phyloP scores from a whole-genome alignment of 2,797 vertebrate species.

The Sebastes oblongus region DNA sequence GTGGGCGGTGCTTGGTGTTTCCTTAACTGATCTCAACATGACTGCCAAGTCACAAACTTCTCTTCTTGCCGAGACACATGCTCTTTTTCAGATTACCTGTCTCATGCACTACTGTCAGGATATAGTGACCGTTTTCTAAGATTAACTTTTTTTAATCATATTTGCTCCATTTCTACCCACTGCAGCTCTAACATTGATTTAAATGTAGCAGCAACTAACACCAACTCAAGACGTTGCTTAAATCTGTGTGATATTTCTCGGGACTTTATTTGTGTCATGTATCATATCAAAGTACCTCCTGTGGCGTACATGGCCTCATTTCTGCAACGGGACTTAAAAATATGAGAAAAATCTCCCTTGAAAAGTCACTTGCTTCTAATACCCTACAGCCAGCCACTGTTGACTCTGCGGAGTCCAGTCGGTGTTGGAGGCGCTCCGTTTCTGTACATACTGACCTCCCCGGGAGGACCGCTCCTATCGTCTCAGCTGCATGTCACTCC shows the following conservation, averaged over 20 bases:
- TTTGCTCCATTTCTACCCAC: no score
- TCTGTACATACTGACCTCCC: constrained; percentile 57
- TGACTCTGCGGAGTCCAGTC: constrained; percentile 44
- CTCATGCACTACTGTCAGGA: no score
- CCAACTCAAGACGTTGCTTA: not conserved
- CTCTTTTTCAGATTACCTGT: no score
- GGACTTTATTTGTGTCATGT: not conserved
- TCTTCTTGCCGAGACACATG: no score
- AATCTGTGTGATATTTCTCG: not conserved
- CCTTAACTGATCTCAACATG: no score
- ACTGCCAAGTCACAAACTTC: no score
- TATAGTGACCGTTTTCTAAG: no score
- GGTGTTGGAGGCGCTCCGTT: constrained; percentile 35
- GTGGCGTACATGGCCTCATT: constrained; percentile 22
- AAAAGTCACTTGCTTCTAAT: constrained; percentile 12
- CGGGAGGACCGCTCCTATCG: constrained; percentile 31
- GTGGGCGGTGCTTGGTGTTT: no score
- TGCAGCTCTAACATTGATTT: not conserved
- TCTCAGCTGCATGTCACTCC: constrained; percentile 60
- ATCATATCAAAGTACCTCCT: not conserved
- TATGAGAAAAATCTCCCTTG: not conserved
- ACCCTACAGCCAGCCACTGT: constrained; percentile 30
- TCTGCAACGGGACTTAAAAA: constrained; percentile 17
- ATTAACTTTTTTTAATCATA: no score
- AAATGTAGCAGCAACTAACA: not conserved